phyloP scores from a whole-genome alignment of 2,113 vertebrate species.

The Zapornia atra region DNA sequence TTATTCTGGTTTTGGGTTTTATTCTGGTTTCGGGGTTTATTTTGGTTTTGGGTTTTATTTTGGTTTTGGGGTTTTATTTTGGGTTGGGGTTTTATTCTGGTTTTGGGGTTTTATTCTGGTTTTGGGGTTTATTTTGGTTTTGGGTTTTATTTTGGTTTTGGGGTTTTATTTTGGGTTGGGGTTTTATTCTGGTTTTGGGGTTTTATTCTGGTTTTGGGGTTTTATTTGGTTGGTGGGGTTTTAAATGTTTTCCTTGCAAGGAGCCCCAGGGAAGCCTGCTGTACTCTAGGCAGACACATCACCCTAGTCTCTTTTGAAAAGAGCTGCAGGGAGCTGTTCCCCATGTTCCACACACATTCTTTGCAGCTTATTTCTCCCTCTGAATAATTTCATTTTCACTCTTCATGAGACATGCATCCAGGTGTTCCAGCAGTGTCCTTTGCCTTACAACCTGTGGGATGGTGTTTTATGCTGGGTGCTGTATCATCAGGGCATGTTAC shows the following conservation, averaged over 20 bases:
- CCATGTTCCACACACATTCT: accelerated
- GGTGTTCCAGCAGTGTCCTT: not conserved
- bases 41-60: no score
- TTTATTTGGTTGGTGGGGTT: no score
- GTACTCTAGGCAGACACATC: accelerated
- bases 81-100: no score
- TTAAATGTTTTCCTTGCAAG: not conserved
- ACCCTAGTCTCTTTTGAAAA: not conserved
- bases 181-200: not conserved
- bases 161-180: no score
- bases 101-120: no score
- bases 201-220: no score
- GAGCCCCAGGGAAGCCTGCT: not conserved
- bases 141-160: no score
- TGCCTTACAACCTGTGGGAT: not conserved
- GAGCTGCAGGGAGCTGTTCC: not conserved
- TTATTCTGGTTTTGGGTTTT: no score
- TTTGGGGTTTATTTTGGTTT: no score
- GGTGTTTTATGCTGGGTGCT: not conserved
- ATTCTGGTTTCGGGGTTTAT: no score
- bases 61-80: no score
- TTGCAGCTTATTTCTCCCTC: not conserved
- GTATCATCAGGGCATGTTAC: accelerated
- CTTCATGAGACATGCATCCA: not conserved
- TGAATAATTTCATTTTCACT: not conserved